Base-by-base conservation (phyloP, 2,888 invertebrate species). In the Schrankia costaestrigalis region DNA sequence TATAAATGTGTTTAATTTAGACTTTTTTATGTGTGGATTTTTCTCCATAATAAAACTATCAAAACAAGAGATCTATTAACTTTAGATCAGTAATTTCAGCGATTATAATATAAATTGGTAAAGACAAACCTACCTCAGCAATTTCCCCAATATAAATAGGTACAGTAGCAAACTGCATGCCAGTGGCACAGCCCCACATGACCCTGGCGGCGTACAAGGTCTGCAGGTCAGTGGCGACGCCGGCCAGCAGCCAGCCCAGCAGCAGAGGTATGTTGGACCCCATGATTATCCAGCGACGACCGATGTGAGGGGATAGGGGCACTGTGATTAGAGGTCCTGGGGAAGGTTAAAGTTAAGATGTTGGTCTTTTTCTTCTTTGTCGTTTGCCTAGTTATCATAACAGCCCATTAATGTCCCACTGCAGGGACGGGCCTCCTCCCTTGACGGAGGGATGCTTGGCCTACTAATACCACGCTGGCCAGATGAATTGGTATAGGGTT, bases 91-190 rank as follows among this genome's bases (percentile, higher is more conserved):
- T n/a, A 11, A 5, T 11, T 23, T 3, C n/a, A n/a, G 3, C 1
- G 21, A 8, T n/a, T 7, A 8, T 9, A 21, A 9, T 21, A n/a
- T 8, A 21, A n/a, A 21, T 8, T n/a, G 8, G 21, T n/a, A 21
- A 21, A 21, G 11, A 11, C 13, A 3, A 13, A 2, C 53, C 70
- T 68, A 91, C 91, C 59, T 94, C 93, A 23, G 95, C 90, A 33
- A 96, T 94, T 75, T 97, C 97, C 1, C 95, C 94, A 17, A 96
- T 91, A 70, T 97, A 97, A 80, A 96, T 92, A 0, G 97, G 95
- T 8, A 93, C 90, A 0, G 92, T 92, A 0, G 93, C 93, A 71
- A 93, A 93, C 31, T 91, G 89, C 63, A 93, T 91, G 3, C 94
- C 93, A 0, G 92, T 90, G 1, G 92, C 91, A 24, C 92, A 84